Evolutionary conservation across 2,797 vertebrate species (phyloP), one percentile per base, ranked within the genome.

Genomic region (Huso huso): DNA sequence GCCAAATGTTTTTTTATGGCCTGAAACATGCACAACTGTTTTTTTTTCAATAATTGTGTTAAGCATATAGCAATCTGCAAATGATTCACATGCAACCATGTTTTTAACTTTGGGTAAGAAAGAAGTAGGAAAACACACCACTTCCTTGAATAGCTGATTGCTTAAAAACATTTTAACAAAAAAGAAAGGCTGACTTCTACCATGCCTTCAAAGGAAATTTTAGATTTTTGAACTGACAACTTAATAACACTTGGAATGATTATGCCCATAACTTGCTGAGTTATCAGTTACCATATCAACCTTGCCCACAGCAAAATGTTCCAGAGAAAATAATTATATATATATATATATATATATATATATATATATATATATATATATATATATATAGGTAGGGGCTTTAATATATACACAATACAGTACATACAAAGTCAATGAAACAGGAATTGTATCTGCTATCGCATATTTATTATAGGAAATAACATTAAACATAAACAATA

Each of bases 301-400:
- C 55, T 58, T 58, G 55, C 55, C 55, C 13, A 11, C 11, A n/a
- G 55, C 55, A 58, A 58, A 58, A 58, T 58, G 13, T n/a, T 58
- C 13, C 55, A 58, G 7, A 58, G 13, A 58, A 58, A 58, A 12
- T 53, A 2, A 53, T 8, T 8, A 53, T 18, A 18, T 18, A 18
- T 18, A 18, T 18, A 18, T 18, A 18, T 18, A 18, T 18, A 18
- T 18, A 18, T 18, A 18, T 18, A 18, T 18, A 1, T 18, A 18
- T 18, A 18, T 18, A 18, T 18, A 18, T 18, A 18, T 18, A 18
- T 18, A 18, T 18, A 18, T 18, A 18, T 18, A 18, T 18, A 18
- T 18, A 18, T 18, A 18, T 18, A 18, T 18, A 18, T 18, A 1
- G 15, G 23, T 37, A 37, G 23, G 23, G 23, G 23, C 23, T 37